Evolutionary conservation across 2,113 vertebrate genomes (phyloP).

Genomic region (Alethe castanea): DNA sequence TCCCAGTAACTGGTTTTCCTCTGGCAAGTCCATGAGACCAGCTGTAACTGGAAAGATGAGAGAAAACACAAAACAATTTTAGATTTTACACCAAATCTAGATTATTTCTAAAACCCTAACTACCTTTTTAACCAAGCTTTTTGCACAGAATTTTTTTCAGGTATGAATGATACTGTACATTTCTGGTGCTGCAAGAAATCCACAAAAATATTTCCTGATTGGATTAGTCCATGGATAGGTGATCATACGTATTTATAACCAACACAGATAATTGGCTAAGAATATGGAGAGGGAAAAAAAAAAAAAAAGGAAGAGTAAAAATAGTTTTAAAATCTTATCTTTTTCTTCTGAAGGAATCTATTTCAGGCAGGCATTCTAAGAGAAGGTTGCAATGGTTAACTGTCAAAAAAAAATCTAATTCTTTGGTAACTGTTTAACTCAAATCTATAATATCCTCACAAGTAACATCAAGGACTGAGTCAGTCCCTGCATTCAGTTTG

Average conservation of each 20-base stretch:
- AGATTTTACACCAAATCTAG: neutral
- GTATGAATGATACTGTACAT: neutral
- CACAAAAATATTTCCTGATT: neutral
- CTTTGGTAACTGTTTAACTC: neutral
- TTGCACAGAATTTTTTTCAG: neutral
- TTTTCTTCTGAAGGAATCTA: neutral
- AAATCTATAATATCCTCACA: neutral
- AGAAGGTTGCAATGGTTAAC: neutral
- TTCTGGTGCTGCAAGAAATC: neutral
- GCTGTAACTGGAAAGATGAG: accelerated
- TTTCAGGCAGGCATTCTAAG: neutral
- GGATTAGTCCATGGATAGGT: neutral
- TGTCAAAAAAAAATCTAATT: neutral
- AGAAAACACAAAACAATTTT: neutral
- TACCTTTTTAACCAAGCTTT: neutral
- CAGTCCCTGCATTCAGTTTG: neutral
- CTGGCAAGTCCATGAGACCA: neutral
- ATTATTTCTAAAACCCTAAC: neutral
- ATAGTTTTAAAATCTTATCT: neutral
- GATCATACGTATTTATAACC: neutral
- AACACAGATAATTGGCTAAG: neutral
- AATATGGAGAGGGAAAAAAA: neutral
- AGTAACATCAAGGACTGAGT: neutral
- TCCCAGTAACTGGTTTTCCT: neutral
- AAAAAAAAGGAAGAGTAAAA: neutral